phyloP scores from a whole-genome alignment of 2,888 invertebrate genomes.

The Salticus scenicus region DNA sequence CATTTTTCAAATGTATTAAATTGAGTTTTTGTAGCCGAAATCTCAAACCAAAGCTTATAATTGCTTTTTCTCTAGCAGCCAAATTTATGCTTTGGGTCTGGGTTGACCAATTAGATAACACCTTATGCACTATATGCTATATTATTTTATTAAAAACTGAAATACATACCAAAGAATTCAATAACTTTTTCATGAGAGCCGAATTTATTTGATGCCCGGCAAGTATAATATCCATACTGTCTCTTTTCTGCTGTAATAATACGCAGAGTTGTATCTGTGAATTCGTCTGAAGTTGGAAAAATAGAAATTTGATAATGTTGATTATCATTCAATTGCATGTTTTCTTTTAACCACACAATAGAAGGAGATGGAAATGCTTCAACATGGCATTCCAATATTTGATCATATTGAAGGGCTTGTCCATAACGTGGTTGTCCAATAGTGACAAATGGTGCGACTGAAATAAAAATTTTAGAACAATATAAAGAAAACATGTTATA shows the following conservation, averaged over 20 bases:
- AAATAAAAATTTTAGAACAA: slow-evolving; percentile 15
- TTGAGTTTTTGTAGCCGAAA: too few relatives aligned
- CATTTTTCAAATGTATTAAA: too few relatives aligned
- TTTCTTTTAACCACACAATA: slow-evolving; percentile 90
- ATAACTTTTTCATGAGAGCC: slow-evolving; percentile 87
- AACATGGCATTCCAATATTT: slow-evolving; percentile 95
- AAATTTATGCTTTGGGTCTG: too few relatives aligned
- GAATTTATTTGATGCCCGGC: slow-evolving; percentile 91
- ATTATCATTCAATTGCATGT: slow-evolving; percentile 87
- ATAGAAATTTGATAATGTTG: slow-evolving; percentile 94
- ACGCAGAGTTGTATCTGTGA: slow-evolving; percentile 90
- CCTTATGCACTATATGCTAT: too few relatives aligned
- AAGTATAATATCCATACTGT: slow-evolving; percentile 88
- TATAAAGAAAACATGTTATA: too few relatives aligned
- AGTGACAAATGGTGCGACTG: slow-evolving; percentile 86
- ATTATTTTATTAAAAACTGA: too few relatives aligned
- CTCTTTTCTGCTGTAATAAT: slow-evolving; percentile 93
- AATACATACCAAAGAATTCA: slow-evolving; percentile 87
- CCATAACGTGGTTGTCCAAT: slow-evolving; percentile 85
- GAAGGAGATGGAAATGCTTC: slow-evolving; percentile 96
- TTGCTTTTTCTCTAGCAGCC: too few relatives aligned
- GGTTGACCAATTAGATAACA: too few relatives aligned
- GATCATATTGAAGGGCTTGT: slow-evolving; percentile 92
- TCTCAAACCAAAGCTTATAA: too few relatives aligned
- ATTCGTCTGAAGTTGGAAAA: slow-evolving; percentile 93